A percentile compares a stretch with the other conserved stretches of the same genome.
Conservation (phyloP, 2,113 vertebrate genomes). For the Phalacrocorax aristotelis region DNA sequence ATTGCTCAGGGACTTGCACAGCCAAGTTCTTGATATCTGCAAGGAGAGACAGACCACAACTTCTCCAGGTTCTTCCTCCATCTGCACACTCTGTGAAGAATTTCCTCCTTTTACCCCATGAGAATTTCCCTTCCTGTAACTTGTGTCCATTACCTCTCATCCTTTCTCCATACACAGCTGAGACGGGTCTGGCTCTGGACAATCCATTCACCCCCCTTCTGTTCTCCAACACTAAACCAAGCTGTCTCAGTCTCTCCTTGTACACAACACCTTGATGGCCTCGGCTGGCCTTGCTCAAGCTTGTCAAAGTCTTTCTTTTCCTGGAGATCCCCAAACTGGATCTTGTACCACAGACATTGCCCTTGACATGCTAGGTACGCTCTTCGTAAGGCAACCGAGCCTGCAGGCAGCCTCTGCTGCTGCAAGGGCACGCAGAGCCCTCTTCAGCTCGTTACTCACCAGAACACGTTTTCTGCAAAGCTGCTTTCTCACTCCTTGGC, state of each 20-base stretch:
- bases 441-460: background rate
- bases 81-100: background rate
- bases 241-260: background rate
- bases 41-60: background rate
- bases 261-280: background rate
- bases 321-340: background rate
- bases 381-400: background rate
- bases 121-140: background rate
- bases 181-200: background rate
- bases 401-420: background rate
- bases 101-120: background rate
- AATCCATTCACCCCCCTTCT: background rate
- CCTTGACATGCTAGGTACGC: background rate
- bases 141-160: background rate
- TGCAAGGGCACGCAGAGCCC: background rate
- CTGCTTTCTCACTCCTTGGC: background rate
- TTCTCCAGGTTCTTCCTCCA: background rate
- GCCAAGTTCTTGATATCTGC: background rate
- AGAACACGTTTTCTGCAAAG: background rate
- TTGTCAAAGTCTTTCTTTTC: background rate
- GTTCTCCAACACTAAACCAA: background rate
- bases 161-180: background rate
- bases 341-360: background rate
- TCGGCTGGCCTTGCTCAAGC: background rate
- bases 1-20: background rate